Evolutionary conservation across 2,797 vertebrate genomes (phyloP).

Genomic region (Micropoecilia bifurca): DNA sequence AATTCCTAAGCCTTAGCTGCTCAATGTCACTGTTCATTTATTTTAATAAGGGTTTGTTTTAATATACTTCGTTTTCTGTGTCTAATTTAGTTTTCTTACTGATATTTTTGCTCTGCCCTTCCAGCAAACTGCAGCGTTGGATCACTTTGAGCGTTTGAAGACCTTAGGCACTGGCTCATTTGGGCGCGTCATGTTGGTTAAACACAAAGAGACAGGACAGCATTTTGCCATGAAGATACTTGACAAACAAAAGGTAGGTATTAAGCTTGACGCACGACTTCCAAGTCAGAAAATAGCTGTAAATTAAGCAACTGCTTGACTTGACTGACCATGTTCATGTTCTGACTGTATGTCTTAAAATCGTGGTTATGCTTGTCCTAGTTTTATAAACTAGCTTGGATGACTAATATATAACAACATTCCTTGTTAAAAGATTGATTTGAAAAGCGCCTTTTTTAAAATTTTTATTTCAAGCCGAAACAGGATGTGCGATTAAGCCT

Average conservation of each 20-base stretch:
- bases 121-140: slow-evolving; percentile 91
- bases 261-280: neutral
- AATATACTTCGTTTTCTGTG: neutral
- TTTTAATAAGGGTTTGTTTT: neutral
- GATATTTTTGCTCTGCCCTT: neutral
- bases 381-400: neutral
- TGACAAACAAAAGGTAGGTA: slow-evolving; percentile 93
- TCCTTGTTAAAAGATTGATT: neutral
- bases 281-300: neutral
- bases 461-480: neutral
- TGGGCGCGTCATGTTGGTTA: slow-evolving; percentile 94
- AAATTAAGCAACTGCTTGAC: neutral
- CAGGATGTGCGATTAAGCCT: neutral
- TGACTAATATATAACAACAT: neutral
- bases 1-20: neutral
- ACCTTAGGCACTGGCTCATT: slow-evolving; percentile 95
- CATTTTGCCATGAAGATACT: slow-evolving; percentile 97
- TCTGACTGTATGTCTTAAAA: neutral
- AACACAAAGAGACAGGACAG: slow-evolving; percentile 89
- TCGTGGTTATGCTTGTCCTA: neutral
- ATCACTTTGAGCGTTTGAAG: slow-evolving; percentile 94
- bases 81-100: neutral
- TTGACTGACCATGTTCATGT: neutral
- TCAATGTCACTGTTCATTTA: neutral
- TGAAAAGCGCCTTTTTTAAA: neutral